These are phyloP conservation scores for Heliconius hermathena DNA, from an alignment of 1,140 invertebrate species.

Conservation along the genomic window DNA sequence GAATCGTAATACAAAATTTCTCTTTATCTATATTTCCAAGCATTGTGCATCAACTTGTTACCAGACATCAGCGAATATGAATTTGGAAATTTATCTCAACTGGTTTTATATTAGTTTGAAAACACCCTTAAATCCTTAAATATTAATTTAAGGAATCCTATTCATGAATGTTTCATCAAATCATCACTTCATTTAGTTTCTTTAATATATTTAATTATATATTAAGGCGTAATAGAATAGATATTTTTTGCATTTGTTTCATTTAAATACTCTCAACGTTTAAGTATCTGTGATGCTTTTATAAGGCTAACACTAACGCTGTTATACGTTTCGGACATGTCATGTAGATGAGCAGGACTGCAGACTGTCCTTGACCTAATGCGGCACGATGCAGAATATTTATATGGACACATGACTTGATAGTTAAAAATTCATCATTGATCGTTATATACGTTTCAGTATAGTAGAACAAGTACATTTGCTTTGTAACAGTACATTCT, in stretches of 20 bases:
- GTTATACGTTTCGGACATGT: conserved; percentile 9
- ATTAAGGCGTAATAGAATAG: background rate
- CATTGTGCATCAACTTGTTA: too few species aligned
- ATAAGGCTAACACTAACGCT: conserved; percentile 11
- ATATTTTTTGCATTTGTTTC: background rate
- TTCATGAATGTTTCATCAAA: background rate
- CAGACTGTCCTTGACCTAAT: conserved; percentile 59
- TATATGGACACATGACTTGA: conserved; percentile 28
- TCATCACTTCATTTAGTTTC: too few species aligned
- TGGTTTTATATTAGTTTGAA: too few species aligned
- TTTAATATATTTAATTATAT: too few species aligned
- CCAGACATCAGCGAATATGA: too few species aligned
- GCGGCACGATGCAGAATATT: conserved; percentile 54
- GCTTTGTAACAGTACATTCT: too few species aligned
- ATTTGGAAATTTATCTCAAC: too few species aligned
- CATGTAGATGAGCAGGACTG: conserved; percentile 36
- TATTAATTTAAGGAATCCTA: background rate
- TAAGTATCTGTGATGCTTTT: background rate
- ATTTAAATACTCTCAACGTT: background rate
- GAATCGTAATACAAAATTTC: background rate
- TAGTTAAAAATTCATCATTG: conserved; percentile 11
- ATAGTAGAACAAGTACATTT: too few species aligned
- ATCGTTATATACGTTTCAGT: background rate
- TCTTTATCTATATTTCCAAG: background rate
- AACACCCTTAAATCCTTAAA: background rate